phyloP scores from a whole-genome alignment of 2,888 invertebrate genomes.

The Saturnia pavonia region DNA sequence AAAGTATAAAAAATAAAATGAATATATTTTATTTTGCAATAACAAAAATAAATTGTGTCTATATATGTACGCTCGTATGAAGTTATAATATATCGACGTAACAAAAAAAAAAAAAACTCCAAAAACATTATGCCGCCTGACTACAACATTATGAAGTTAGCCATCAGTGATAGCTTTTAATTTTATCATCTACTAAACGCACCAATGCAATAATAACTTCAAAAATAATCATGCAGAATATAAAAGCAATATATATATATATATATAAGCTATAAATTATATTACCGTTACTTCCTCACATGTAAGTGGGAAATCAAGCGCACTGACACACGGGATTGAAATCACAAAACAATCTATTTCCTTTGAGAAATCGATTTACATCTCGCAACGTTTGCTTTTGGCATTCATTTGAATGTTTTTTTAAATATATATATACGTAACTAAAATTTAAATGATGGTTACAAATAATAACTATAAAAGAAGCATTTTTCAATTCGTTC shows the following conservation, averaged over 20 bases:
- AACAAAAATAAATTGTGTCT: too few relatives aligned
- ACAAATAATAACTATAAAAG: background rate
- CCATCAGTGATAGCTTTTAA: too few relatives aligned
- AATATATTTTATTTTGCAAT: too few relatives aligned
- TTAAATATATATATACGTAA: background rate
- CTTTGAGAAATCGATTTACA: background rate
- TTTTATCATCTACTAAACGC: too few relatives aligned
- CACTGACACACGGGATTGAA: conserved; percentile 1
- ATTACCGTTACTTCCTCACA: background rate
- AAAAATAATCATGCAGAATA: background rate
- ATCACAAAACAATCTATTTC: conserved; percentile 5
- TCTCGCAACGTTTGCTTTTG: background rate
- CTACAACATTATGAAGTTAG: too few relatives aligned
- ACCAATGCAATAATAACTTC: too few relatives aligned
- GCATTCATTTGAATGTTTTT: background rate
- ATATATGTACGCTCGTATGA: too few relatives aligned
- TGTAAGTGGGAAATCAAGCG: background rate
- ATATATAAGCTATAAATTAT: too few relatives aligned
- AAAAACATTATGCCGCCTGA: too few relatives aligned
- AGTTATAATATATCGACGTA: too few relatives aligned
- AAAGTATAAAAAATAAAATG: too few relatives aligned
- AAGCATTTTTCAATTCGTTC: background rate
- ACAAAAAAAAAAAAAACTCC: too few relatives aligned
- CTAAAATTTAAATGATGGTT: background rate
- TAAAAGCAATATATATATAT: background rate